Base-by-base conservation (phyloP, 2,888 invertebrate genomes). In the Ectobius pallidus region DNA sequence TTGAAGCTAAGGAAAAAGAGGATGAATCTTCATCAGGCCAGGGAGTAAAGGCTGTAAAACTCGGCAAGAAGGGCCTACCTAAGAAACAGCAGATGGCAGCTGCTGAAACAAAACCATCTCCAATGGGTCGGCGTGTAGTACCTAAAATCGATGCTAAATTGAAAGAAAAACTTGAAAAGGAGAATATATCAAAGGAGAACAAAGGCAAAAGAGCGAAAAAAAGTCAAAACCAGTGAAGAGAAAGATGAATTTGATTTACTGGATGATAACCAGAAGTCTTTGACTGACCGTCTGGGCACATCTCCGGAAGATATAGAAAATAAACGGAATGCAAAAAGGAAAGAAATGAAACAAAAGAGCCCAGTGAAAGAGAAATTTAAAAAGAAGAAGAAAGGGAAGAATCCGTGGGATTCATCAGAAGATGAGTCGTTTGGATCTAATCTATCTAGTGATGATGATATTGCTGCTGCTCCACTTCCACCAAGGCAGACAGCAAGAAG, bases 101-200 rank as follows among this genome's bases (percentile, higher is more conserved):
- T 22, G 46, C 84, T 76, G 92, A 92, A 80, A 88, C 89, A 0
- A 79, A 86, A 74, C 92, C 93, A 0, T 88, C 90, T 0, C 86
- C 87, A 0, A 83, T 85, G 74, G 91, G 88, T 0, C 84, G 90
- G 30, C 85, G 92, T 65, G 86, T 95, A 3, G 85, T 85, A 77
- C 95, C 95, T 0, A 86, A 85, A 77, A 90, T 94, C 52, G 91
- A 92, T 25, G 89, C 88, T 0, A 93, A 94, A 55, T 84, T 94
- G 72, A 92, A 91, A 80, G 92, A 91, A 83, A 90, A 92, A 80
- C 89, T 91, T 71, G 91, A 91, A 76, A 91, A 91, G 27, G 70
- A 65, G 52, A 63, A 63, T 20, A 75, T 71, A n/a, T n/a, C n/a
- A n/a, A n/a, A n/a, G n/a, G n/a, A n/a, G n/a, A n/a, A n/a, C 20